Base-by-base conservation (phyloP, 2,113 vertebrate genomes). In the Takifugu flavidus region DNA sequence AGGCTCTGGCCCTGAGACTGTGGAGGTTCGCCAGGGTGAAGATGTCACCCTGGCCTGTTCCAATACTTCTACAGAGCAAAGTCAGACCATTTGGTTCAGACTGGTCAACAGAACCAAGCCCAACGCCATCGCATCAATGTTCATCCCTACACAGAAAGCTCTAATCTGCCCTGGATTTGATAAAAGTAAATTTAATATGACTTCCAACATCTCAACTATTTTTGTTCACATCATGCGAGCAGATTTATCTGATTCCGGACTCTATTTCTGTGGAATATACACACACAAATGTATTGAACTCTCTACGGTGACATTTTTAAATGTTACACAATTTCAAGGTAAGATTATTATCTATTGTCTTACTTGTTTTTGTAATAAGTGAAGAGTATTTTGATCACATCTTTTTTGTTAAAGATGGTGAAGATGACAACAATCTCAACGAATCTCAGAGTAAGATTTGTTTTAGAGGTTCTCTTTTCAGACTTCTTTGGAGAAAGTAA, bases 221-320 rank as follows among this genome's bases (percentile, higher is more conserved):
- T 79, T 20, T 51, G 68, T 79, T 0, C 42, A 25, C 34, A 70
- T 76, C 0, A 62, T 46, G 0, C 7, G 0, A 5, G 73, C 63
- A 62, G 13, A 70, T 60, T 0, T 20, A 2, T 67, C 59, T 25
- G 66, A 80, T 43, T 54, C 50, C 26, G 78, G 42, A 0, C 49
- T 69, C 25, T 79, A 79, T 62, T 75, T 72, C 56, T 79, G 64
- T 74, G 75, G 56, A 34, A 20, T 27, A 26, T 53, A 56, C 27
- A 4, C 2, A 0, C 0, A 0, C 0, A 5, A 0, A 45, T 1
- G 10, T 15, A 53, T 45, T 34, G 1, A 13, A 3, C 8, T 61
- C 25, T 0, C 12, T 10, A 1, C 1, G 20, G 25, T 7, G 11
- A 60, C 15, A n/a, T 2, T 27, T 28, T 42, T 68, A 15, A 42